Evolutionary conservation across 1,140 invertebrate species (phyloP).

Genomic region (Drosophila subobscura): DNA sequence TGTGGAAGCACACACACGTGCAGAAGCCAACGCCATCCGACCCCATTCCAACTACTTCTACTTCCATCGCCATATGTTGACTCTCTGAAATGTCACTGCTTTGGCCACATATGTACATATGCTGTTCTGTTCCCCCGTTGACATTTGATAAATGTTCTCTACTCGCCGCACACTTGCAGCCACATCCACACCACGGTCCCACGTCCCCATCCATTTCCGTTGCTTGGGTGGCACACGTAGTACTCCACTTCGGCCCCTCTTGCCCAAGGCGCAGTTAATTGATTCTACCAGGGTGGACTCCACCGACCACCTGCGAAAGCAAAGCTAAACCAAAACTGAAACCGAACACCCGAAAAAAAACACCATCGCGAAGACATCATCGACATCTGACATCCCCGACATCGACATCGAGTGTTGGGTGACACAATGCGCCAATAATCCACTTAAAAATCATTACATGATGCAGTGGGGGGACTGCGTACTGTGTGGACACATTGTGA

Average conservation of each 20-base stretch:
- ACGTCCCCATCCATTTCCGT: conserved; percentile 55
- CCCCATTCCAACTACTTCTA: not conserved
- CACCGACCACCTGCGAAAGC: conserved; percentile 7
- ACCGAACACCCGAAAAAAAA: conserved; percentile 31
- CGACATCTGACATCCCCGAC: too few species aligned
- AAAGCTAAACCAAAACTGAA: conserved; percentile 14
- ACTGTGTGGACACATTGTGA: not conserved
- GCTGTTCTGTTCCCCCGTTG: conserved; percentile 40
- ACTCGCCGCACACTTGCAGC: not conserved
- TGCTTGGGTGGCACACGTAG: conserved; percentile 29
- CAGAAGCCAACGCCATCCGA: not conserved
- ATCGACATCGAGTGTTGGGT: not conserved
- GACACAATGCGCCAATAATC: conserved; percentile 61
- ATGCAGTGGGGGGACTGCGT: not conserved
- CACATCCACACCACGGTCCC: conserved; percentile 10
- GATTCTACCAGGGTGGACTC: conserved; percentile 59
- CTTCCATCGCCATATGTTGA: conserved; percentile 21
- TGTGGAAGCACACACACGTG: too few species aligned
- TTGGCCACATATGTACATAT: conserved; percentile 42
- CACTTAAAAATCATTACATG: conserved; percentile 64
- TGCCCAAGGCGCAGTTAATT: conserved; percentile 70
- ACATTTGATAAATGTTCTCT: conserved; percentile 71
- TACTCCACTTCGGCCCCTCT: not conserved
- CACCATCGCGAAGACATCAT: conserved; percentile 29
- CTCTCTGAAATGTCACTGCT: conserved; percentile 11